Evolutionary conservation across 2,113 vertebrate species (phyloP).

Genomic region (Morone chrysops): DNA sequence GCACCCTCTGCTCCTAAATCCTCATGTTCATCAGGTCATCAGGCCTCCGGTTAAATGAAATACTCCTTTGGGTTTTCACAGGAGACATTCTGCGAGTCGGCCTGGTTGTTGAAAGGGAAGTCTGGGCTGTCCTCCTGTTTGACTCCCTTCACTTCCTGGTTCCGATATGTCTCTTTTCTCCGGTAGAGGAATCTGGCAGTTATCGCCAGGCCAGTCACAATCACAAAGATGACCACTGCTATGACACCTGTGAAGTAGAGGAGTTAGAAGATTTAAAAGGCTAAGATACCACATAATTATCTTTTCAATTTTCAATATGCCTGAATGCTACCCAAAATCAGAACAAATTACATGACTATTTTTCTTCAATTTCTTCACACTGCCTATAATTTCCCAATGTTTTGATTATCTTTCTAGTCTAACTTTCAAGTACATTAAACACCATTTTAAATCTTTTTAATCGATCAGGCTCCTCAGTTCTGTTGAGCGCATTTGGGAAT

Average conservation of each 20-base stretch:
- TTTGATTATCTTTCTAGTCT: conserved; percentile 23
- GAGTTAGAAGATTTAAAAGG: background rate
- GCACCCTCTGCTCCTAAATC: conserved; percentile 5
- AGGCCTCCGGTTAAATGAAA: conserved; percentile 87
- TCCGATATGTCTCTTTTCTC: conserved; percentile 89
- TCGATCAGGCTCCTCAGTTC: conserved; percentile 7
- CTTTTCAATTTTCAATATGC: background rate
- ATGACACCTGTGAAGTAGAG: conserved; percentile 87
- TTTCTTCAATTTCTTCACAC: too few relatives aligned
- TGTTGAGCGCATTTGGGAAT: conserved; percentile 48
- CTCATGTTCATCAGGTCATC: background rate
- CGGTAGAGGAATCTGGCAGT: conserved; percentile 87
- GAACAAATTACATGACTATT: background rate
- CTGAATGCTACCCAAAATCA: background rate
- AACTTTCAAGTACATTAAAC: conserved; percentile 29
- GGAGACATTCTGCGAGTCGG: conserved; percentile 85
- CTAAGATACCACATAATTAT: background rate
- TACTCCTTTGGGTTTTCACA: conserved; percentile 93
- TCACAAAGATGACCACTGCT: conserved; percentile 91
- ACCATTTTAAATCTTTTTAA: conserved; percentile 30
- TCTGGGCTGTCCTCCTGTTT: conserved; percentile 89
- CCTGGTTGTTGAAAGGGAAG: conserved; percentile 88
- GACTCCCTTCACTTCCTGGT: conserved; percentile 87
- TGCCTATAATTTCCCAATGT: background rate
- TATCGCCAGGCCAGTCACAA: conserved; percentile 87